phyloP scores from a whole-genome alignment of 1,140 invertebrate genomes.

The Samia ricini region DNA sequence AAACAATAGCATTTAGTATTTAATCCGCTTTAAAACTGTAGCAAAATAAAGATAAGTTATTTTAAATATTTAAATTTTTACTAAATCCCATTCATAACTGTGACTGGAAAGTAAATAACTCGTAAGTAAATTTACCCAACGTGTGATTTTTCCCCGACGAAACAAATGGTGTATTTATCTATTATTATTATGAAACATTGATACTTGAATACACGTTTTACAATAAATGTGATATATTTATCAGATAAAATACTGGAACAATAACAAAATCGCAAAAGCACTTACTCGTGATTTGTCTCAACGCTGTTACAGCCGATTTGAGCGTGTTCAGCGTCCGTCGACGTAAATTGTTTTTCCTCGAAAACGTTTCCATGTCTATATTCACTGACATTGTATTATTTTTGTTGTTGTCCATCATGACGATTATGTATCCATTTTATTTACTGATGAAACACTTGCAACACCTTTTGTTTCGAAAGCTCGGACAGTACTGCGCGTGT shows the following conservation, averaged over 20 bases:
- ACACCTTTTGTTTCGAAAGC: slow-evolving; percentile 60
- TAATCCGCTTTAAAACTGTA: background rate
- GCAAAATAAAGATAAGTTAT: background rate
- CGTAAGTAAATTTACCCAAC: background rate
- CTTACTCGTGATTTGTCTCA: slow-evolving; percentile 69
- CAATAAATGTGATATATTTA: too few species aligned
- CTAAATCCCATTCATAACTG: background rate
- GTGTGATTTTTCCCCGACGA: background rate
- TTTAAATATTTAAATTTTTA: background rate
- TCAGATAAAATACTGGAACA: background rate
- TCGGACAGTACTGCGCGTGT: slow-evolving; percentile 64
- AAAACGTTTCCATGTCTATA: slow-evolving; percentile 69
- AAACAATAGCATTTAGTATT: background rate
- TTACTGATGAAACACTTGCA: slow-evolving; percentile 18
- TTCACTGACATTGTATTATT: slow-evolving; percentile 57
- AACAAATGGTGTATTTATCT: background rate
- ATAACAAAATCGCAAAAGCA: slow-evolving; percentile 17
- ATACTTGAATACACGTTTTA: too few species aligned
- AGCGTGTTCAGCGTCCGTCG: slow-evolving; percentile 65
- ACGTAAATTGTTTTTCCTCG: slow-evolving; percentile 58
- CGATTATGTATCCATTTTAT: background rate
- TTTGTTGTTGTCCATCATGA: slow-evolving; percentile 2
- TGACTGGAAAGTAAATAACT: background rate
- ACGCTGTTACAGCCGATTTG: slow-evolving; percentile 61
- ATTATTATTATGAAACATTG: too few species aligned